These are phyloP conservation scores for Synergus laeviventris DNA, from an alignment of 2,888 invertebrate species.

Conservation along the genomic window DNA sequence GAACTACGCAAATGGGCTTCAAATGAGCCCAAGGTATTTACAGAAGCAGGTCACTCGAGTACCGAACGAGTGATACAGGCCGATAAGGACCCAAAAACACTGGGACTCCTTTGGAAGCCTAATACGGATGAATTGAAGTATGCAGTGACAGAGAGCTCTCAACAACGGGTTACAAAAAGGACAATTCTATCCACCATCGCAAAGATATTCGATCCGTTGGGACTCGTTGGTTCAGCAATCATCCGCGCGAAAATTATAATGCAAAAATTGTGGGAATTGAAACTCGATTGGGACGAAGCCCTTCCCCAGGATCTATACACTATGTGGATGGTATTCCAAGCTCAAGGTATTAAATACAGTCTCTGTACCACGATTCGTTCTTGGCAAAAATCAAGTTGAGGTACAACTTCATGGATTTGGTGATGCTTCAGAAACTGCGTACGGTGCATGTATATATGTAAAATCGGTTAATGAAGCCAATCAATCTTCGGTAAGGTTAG, in stretches of 20 bases:
- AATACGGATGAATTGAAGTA: no score
- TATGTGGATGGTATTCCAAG: neutral
- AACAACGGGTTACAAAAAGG: neutral
- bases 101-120: no score
- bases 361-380: neutral
- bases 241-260: slow-evolving; percentile 1
- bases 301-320: slow-evolving; percentile 38
- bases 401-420: slow-evolving; percentile 50
- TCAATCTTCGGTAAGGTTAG: neutral
- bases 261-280: slow-evolving; percentile 41
- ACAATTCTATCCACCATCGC: neutral
- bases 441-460: slow-evolving; percentile 42
- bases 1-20: no score
- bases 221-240: slow-evolving; percentile 44
- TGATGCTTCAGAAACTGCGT: slow-evolving; percentile 46
- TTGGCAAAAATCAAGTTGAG: neutral
- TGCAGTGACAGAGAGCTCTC: no score
- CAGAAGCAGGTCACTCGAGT: no score
- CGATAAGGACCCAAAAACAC: no score
- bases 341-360: slow-evolving; percentile 13
- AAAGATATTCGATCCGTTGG: slow-evolving; percentile 46
- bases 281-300: slow-evolving; percentile 52
- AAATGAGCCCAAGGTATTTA: neutral
- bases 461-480: neutral
- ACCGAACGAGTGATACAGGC: no score